Base-by-base conservation (phyloP, 2,797 vertebrate genomes). In the Sebastes diaconus region DNA sequence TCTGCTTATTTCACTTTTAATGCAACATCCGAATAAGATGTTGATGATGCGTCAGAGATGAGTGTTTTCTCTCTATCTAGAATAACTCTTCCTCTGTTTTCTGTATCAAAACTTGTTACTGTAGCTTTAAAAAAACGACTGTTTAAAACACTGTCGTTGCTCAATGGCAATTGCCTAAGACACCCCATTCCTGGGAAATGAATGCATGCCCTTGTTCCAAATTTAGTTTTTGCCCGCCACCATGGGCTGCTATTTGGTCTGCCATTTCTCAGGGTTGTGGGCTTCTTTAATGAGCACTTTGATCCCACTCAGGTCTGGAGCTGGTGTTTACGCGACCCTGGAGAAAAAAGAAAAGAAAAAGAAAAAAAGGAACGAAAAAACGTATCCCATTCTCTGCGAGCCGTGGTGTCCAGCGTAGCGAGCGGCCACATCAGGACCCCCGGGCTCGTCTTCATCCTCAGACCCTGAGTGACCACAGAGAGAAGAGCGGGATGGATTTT, bases 221-320 rank as follows among this genome's bases (percentile, higher is more conserved):
- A 94, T 95, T 93, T 95, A 95, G 94, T 87, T 92, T 93, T 89
- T 88, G 93, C 92, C 93, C 86, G 85, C 93, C 90, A 93, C 88
- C 87, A 89, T 90, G 91, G 86, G 36, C 90, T 92, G 92, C 92
- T 93, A 89, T 92, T 94, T 90, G 91, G 88, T 90, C 91, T 94
- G 94, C 91, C 92, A 92, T 94, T 93, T 93, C 90, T 95, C 92
- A 93, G 93, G 94, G 94, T 92, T 93, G 93, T 95, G 94, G 94
- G 94, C 94, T 94, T 92, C 87, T 93, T 92, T 94, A 93, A 95
- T 93, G 93, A 95, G 92, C 90, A 93, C 93, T 96, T 95, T 96
- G 95, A 95, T 96, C 93, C 91, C 90, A 91, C 92, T 95, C 93
- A 94, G 92, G 91, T 93, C 92, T 95, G 93, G 93, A 88, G 77